Evolutionary conservation across 2,888 invertebrate genomes (phyloP), one percentile per base, ranked within the genome.

Genomic region (Cephus spinipes): DNA sequence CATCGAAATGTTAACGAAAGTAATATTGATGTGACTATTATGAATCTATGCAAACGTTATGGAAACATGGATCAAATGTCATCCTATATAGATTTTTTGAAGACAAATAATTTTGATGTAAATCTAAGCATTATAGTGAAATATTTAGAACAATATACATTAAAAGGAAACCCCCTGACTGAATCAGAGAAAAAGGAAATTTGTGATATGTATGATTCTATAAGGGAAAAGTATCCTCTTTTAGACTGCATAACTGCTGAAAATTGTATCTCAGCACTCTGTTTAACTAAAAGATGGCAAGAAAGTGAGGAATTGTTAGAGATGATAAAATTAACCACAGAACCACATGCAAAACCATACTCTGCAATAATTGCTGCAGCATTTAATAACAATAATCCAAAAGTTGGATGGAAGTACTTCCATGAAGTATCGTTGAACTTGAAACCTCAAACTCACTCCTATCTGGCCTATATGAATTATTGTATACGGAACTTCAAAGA

Each of bases 271-370:
- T 91, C 92, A 80, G 96, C 94, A 0, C 88, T 97, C 4, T 94
- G 95, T 82, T 86, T 93, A 32, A 95, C 95, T 12, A 89, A 93
- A 77, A 92, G 94, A 82, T 96, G 96, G 95, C 92, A 93, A 83
- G 93, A 94, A 79, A 93, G 94, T 69, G 76, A 94, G 0, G 92
- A 94, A 82, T 91, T 96, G 23, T 88, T 96, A 34, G 93, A 95
- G 75, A 94, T 94, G 87, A 93, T 94, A 75, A 92, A 93, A 87
- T 73, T 93, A 12, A 92, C 92, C 34, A 83, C 89, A 77, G 88
- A 86, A 4, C 94, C 95, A 2, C 92, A 91, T 81, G 87, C 91
- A 77, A 84, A 87, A 1, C 91, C 93, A 0, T 94, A 94, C 81
- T 94, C 93, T 84, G 91, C 92, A 1, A 77, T 95, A 34, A 92